Base-by-base conservation (phyloP, 2,113 vertebrate species). In the Australoheros scitulus region DNA sequence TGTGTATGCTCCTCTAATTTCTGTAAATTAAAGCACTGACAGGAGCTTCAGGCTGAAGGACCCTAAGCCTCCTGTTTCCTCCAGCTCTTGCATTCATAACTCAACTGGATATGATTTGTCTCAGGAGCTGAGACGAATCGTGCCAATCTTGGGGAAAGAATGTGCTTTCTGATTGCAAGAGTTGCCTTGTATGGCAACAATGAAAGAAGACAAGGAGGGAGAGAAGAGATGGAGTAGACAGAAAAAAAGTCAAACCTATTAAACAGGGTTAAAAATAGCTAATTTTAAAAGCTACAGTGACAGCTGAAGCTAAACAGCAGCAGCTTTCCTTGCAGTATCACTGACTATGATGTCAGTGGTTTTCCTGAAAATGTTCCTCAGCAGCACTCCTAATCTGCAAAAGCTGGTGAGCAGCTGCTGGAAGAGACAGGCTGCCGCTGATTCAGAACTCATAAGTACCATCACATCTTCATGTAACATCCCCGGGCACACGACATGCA, bases 131-230 rank as follows among this genome's bases (percentile, higher is more conserved):
- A 92, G 34, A 88, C 78, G 83, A 93, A 86, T 88, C 87, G 81
- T 80, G 89, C 90, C 92, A 94, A 93, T 91, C 83, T 38, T 58
- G 26, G 61, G 87, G 77, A 87, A 95, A 93, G 79, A 92, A 92
- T 92, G 79, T 38, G 7, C 82, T 84, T 91, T 92, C 86, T 90
- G 87, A 86, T 65, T 79, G 87, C 85, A 32, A 83, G 34, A 56
- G 83, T 90, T 92, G 81, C 94, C 93, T 90, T 94, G 85, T 94
- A 93, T 89, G 93, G 94, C 74, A 61, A 76, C 41, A 76, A 32
- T 61, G 82, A 84, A 84, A 57, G 43, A 26, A 4, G 61, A 26
- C 32, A 36, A 79, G 47, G 50, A 0, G 34, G 56, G 74, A 41
- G 74, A 58, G 55, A 41, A 76, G 52, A 79, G 60, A 79, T 5